phyloP scores from a whole-genome alignment of 2,113 vertebrate genomes.

The Beaufortia kweichowensis region DNA sequence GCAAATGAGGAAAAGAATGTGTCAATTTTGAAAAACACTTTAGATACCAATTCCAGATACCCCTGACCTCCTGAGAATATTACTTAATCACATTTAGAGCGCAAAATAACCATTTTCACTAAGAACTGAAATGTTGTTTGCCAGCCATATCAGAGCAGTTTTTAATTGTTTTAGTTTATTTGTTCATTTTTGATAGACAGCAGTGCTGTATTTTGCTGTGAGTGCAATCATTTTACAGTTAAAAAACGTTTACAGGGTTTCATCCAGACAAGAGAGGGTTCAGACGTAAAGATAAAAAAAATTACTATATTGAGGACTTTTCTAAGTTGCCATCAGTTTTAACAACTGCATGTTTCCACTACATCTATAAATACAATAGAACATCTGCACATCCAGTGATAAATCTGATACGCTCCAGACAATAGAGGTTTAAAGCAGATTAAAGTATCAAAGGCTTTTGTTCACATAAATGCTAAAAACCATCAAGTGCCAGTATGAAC shows the following conservation, averaged over 20 bases:
- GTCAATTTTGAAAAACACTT: not conserved
- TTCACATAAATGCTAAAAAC: slow-evolving; percentile 44
- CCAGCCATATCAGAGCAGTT: not conserved
- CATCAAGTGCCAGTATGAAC: slow-evolving; percentile 46
- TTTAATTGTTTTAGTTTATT: not conserved
- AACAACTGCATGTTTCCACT: not conserved
- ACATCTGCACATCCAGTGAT: slow-evolving; percentile 56
- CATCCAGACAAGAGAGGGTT: not conserved
- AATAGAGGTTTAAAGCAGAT: slow-evolving; percentile 60
- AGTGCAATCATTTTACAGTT: no score
- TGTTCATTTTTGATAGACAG: not conserved
- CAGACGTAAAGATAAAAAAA: not conserved
- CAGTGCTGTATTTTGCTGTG: no score
- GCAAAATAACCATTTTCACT: not conserved
- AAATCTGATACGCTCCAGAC: slow-evolving; percentile 49
- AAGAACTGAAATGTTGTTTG: not conserved
- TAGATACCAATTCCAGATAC: not conserved
- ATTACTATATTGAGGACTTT: not conserved
- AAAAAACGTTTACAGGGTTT: not conserved
- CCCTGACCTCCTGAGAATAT: not conserved
- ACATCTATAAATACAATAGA: slow-evolving; percentile 32
- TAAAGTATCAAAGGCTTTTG: slow-evolving; percentile 52
- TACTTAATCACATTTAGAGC: not conserved
- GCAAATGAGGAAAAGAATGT: slow-evolving; percentile 8
- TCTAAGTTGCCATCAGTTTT: not conserved